These are phyloP conservation scores for Eretmochelys imbricata DNA, from an alignment of 2,113 vertebrate genomes.

Conservation along the genomic window DNA sequence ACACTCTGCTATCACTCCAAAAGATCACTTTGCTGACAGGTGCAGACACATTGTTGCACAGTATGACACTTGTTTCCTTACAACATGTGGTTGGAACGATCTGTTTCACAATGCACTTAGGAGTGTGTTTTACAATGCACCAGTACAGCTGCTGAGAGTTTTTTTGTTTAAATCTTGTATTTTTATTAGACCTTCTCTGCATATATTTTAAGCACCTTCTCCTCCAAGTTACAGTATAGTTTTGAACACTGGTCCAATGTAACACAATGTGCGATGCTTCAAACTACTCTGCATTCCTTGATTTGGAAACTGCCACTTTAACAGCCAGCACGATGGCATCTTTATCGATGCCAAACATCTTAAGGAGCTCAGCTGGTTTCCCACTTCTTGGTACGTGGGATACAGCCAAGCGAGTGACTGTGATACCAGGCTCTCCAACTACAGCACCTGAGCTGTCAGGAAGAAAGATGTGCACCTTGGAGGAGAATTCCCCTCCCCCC, in stretches of 20 bases:
- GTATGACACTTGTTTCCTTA: neutral
- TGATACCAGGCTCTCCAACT: conserved; percentile 85
- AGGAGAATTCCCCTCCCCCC: neutral
- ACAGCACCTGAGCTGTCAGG: conserved; percentile 74
- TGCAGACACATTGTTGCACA: conserved; percentile 4
- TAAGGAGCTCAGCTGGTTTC: conserved; percentile 90
- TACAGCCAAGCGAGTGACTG: conserved; percentile 87
- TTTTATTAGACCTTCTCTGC: conserved; percentile 73
- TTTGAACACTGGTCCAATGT: neutral
- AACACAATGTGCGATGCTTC: neutral
- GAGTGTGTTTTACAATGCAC: neutral
- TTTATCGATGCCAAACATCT: conserved; percentile 92
- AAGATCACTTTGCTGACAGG: conserved; percentile 40
- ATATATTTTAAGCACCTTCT: conserved; percentile 55
- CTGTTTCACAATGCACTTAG: conserved; percentile 32
- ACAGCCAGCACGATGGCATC: conserved; percentile 89
- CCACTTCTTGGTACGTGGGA: conserved; percentile 88
- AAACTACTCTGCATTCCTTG: conserved; percentile 85
- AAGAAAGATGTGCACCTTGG: conserved; percentile 37
- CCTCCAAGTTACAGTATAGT: conserved; percentile 48
- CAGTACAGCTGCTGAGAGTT: neutral
- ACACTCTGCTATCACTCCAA: neutral
- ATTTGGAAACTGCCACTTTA: conserved; percentile 85
- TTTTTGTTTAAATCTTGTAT: conserved; percentile 63
- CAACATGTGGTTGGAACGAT: neutral